A percentile compares a stretch with the other conserved stretches of the same genome.
These are phyloP conservation scores for Antrozous pallidus DNA, from an alignment of 2,797 vertebrate species.

Conservation along the genomic window DNA sequence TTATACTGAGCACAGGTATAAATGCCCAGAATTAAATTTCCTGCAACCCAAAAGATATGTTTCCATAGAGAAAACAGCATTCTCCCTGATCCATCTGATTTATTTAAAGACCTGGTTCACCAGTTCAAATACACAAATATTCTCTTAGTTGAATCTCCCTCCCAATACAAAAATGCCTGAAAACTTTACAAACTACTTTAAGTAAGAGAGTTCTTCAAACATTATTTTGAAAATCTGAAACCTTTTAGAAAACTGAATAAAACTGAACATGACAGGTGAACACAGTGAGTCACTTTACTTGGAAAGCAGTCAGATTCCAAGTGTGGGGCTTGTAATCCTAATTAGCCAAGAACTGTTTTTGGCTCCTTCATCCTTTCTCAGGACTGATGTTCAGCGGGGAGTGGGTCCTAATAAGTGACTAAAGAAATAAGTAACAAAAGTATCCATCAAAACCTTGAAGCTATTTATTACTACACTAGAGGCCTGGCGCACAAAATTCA, in stretches of 20 bases:
- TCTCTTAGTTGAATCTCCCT: neutral
- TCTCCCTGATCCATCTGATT: neutral
- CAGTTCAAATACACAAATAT: neutral
- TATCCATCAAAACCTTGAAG: neutral
- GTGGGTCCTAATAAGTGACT: neutral
- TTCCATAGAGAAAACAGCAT: neutral
- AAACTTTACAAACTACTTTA: neutral
- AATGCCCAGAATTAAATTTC: neutral
- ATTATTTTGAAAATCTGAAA: slow-evolving; percentile 46
- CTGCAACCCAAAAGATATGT: neutral
- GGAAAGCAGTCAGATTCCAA: neutral
- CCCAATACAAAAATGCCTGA: slow-evolving; percentile 13
- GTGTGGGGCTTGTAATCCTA: fast-evolving
- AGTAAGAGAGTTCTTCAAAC: neutral
- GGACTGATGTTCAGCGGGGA: neutral
- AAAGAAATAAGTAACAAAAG: neutral
- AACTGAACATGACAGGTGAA: neutral
- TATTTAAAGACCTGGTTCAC: neutral
- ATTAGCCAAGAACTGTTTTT: neutral
- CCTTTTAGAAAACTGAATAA: neutral
- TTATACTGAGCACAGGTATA: neutral
- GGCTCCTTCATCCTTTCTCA: neutral
- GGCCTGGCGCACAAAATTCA: too few species aligned
- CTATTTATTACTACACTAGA: neutral
- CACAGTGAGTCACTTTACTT: neutral